phyloP scores from a whole-genome alignment of 2,113 vertebrate species.

The Spea bombifrons region DNA sequence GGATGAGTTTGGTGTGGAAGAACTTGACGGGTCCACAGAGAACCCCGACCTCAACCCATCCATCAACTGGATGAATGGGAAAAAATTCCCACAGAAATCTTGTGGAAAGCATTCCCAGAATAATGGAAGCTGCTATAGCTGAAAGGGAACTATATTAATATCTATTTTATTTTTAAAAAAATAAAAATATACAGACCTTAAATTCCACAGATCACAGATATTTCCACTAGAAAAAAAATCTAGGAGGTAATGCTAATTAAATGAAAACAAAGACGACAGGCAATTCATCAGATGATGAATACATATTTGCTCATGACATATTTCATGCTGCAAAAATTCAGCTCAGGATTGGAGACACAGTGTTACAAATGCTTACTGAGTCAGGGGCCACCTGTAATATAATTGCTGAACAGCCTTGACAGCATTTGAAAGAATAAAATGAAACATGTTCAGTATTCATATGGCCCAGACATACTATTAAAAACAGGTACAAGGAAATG shows the following conservation, averaged over 20 bases:
- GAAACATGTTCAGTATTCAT: constrained; percentile 36
- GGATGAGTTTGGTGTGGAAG: too few relatives aligned
- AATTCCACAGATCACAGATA: constrained; percentile 23
- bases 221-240: constrained; percentile 34
- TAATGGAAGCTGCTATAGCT: too few relatives aligned
- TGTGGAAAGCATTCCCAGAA: too few relatives aligned
- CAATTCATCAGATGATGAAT: constrained; percentile 47
- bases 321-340: constrained; percentile 30
- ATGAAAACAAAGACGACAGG: constrained; percentile 41
- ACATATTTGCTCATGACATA: constrained; percentile 43
- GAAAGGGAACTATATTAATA: too few relatives aligned
- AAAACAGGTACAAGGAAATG: constrained; percentile 14
- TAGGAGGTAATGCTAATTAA: constrained; percentile 40
- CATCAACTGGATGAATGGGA: too few relatives aligned
- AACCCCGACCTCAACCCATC: too few relatives aligned
- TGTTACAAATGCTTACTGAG: constrained; percentile 44
- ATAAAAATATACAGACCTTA: constrained; percentile 10
- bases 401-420: constrained; percentile 41
- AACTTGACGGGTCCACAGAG: too few relatives aligned
- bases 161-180: too few relatives aligned
- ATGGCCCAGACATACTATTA: constrained; percentile 25
- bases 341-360: constrained; percentile 24
- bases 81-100: too few relatives aligned
- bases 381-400: constrained; percentile 44
- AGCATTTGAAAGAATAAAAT: constrained; percentile 41